Base-by-base conservation (phyloP, 1,140 invertebrate genomes). In the Campoletis sonorensis region DNA sequence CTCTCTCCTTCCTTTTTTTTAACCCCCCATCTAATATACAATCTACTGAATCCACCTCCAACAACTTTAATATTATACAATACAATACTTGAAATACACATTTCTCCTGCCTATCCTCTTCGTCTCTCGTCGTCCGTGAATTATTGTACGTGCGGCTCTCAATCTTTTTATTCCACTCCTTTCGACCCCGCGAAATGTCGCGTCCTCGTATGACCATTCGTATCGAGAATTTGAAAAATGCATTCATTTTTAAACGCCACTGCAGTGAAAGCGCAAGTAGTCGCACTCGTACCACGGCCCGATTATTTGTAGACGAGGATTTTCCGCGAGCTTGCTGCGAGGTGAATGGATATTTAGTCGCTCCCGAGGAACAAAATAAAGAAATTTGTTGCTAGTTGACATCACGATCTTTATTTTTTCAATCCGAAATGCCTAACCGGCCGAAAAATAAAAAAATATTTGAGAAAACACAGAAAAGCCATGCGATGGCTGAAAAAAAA, bases 121-220 rank as follows among this genome's bases (percentile, higher is more conserved):
- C 61, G 61, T 67, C 21, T 67, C 61, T 67, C 13, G 23, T 67
- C 61, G 23, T 67, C 26, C 61, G 61, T 67, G 61, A 67, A 67
- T 67, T 67, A n/a, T n/a, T n/a, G n/a, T n/a, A n/a, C n/a, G n/a
- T 67, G 21, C 23, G 61, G 21, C 23, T 27, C 13, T 27, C 23
- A 8, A 23, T 4, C 8, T n/a, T 15, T 67, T 67, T 67, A 67
- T 13, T 67, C 15, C 61, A 67, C 61, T 58, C 54, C 1, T 58
- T 58, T 23, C 4, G 61, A 3, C 4, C 23, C 4, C 10, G 13
- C 23, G 21, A 58, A 58, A 23, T 67, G 61, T 27, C 61, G 10
- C 61, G 27, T 27, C 61, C 23, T 27, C 10, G 61, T 23, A 58
- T n/a, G 21, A 58, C 54, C 0, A 4, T 2, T 4, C 21, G 15